These are phyloP conservation scores for Rhodeus uyekii DNA, from an alignment of 2,797 vertebrate genomes.

Conservation along the genomic window DNA sequence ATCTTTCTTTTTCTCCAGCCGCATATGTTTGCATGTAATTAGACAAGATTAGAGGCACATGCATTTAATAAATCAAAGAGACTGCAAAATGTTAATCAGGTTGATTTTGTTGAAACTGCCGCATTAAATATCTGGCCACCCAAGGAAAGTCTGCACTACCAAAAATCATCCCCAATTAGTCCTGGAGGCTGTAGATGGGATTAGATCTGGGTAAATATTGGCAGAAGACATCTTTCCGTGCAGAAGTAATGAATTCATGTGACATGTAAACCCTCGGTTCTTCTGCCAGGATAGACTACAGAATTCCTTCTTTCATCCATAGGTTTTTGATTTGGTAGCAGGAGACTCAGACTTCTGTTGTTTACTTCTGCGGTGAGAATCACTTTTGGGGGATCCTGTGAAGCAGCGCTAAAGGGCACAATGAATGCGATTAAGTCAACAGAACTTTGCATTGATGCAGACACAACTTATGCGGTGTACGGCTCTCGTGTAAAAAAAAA, in stretches of 20 bases:
- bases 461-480: background rate
- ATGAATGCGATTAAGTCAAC: conserved; percentile 31
- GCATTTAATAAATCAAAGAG: conserved; percentile 46
- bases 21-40: conserved; percentile 41
- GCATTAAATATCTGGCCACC: conserved; percentile 70
- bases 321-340: background rate
- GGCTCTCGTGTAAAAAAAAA: background rate
- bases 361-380: conserved; percentile 5
- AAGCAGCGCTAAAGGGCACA: conserved; percentile 20
- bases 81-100: conserved; percentile 59
- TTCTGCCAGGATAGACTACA: background rate
- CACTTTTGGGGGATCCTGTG: conserved; percentile 11
- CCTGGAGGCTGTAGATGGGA: conserved; percentile 17
- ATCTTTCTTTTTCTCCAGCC: background rate
- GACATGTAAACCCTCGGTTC: conserved; percentile 1
- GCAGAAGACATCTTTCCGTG: conserved; percentile 8
- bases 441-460: conserved; percentile 33
- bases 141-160: conserved; percentile 27
- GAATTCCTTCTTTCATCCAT: background rate
- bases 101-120: conserved; percentile 69
- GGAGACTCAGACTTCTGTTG: background rate
- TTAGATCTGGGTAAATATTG: conserved; percentile 41
- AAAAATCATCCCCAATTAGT: conserved; percentile 41
- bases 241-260: conserved; percentile 29
- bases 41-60: conserved; percentile 42